Evolutionary conservation across 2,888 invertebrate species (phyloP).

Genomic region (Melanophora roralis): DNA sequence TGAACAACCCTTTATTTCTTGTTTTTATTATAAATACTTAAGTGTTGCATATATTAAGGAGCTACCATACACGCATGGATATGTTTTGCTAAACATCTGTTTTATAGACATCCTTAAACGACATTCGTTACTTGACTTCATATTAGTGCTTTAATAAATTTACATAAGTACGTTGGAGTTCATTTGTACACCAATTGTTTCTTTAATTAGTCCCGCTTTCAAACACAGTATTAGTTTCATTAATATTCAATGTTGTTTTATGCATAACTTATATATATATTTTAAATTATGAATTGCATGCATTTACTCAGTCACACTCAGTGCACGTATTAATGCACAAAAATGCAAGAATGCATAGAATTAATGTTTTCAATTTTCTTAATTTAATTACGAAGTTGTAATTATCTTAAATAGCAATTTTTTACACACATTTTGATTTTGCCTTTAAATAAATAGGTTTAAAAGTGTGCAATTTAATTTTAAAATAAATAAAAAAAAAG

Average conservation of each 20-base stretch:
- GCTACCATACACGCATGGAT: not conserved
- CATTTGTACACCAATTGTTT: not conserved
- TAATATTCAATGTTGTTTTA: constrained; percentile 35
- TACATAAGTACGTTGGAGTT: not conserved
- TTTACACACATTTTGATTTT: too few relatives aligned
- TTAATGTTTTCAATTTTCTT: constrained; percentile 31
- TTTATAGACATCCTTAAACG: not conserved
- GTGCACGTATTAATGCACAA: not conserved
- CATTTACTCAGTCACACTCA: not conserved
- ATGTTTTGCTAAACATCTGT: constrained; percentile 7
- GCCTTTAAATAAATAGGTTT: too few relatives aligned
- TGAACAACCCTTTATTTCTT: too few relatives aligned
- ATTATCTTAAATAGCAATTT: not conserved
- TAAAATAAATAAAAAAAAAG: too few relatives aligned
- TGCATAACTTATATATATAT: constrained; percentile 25
- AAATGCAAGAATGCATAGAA: not conserved
- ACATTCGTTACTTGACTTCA: not conserved
- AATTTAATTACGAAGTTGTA: constrained; percentile 1
- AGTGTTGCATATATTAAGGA: not conserved
- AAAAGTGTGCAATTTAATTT: too few relatives aligned
- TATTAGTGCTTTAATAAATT: constrained; percentile 2
- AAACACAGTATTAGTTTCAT: constrained; percentile 40
- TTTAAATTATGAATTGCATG: constrained; percentile 3
- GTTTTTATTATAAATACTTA: not conserved
- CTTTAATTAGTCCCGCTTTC: constrained; percentile 31